Percentiles rank a stretch among this genome's conserved stretches.
Evolutionary conservation across 2,888 invertebrate genomes (phyloP).

Genomic region (Osmoderma eremita): DNA sequence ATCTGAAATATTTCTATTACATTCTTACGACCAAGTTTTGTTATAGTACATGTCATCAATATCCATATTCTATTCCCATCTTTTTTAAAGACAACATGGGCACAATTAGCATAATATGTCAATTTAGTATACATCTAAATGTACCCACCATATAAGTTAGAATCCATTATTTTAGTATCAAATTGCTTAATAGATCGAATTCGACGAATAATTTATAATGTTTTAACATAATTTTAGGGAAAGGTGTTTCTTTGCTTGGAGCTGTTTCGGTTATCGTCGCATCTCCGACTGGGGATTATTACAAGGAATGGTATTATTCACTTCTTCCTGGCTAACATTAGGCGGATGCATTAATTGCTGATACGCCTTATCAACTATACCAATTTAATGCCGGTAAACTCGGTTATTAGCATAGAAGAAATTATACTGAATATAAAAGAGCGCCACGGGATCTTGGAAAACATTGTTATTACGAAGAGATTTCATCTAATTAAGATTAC

Average conservation of each 20-base stretch:
- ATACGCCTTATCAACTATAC: conserved; percentile 31
- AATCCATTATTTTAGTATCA: conserved; percentile 11
- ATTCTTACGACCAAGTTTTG: no score
- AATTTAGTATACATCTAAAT: no score
- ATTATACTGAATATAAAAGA: conserved; percentile 22
- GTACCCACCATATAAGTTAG: not conserved
- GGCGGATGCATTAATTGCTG: conserved; percentile 30
- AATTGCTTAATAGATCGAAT: conserved; percentile 13
- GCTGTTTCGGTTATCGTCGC: conserved; percentile 28
- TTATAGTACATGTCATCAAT: no score
- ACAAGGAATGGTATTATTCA: conserved; percentile 15
- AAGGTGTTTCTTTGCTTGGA: not conserved
- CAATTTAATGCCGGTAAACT: conserved; percentile 21
- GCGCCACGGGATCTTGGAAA: conserved; percentile 1
- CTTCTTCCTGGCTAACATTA: conserved; percentile 7
- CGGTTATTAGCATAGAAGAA: not conserved
- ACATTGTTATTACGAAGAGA: conserved; percentile 27
- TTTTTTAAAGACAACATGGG: no score
- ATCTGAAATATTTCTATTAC: no score
- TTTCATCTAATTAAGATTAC: conserved; percentile 30
- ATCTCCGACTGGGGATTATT: conserved; percentile 25
- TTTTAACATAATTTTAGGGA: conserved; percentile 22
- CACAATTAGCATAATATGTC: no score
- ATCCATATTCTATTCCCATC: no score
- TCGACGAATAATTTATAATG: not conserved